These are phyloP conservation scores for Omphaloscelis lunosa DNA, from an alignment of 2,888 invertebrate species.

Conservation along the genomic window DNA sequence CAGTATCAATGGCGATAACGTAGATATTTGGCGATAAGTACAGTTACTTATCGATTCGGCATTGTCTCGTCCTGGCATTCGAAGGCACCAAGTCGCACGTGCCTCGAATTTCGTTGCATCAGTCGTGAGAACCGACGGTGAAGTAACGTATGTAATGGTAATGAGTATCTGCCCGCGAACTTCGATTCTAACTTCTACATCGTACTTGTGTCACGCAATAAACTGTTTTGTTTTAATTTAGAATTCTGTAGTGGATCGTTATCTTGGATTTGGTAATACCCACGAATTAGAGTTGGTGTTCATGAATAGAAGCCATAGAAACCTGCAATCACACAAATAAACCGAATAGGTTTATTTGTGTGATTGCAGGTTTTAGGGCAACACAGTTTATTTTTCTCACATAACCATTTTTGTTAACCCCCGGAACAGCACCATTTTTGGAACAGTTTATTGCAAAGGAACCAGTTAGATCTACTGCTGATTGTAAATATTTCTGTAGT, in stretches of 20 bases:
- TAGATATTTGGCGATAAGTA: conserved; percentile 84
- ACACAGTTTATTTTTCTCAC: neutral
- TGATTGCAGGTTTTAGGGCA: neutral
- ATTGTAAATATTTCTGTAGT: neutral
- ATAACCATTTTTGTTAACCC: neutral
- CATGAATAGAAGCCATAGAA: neutral
- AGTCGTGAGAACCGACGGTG: conserved; percentile 85
- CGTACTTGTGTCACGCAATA: conserved; percentile 41
- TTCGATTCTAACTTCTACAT: conserved; percentile 42
- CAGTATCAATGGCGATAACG: conserved; percentile 71
- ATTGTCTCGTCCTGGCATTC: conserved; percentile 86
- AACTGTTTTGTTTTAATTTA: conserved; percentile 25
- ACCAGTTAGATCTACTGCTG: neutral
- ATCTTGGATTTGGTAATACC: conserved; percentile 11
- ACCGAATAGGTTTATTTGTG: neutral
- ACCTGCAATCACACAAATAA: too few relatives aligned
- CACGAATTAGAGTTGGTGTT: neutral
- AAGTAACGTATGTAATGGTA: conserved; percentile 77
- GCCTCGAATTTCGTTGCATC: conserved; percentile 79
- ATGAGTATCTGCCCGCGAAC: conserved; percentile 68
- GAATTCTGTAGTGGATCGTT: conserved; percentile 14
- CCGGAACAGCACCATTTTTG: neutral
- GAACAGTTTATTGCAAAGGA: neutral
- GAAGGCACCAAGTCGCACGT: conserved; percentile 79
- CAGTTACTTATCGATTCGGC: conserved; percentile 89